A percentile compares a stretch with the other conserved stretches of the same genome.
phyloP scores from a whole-genome alignment of 2,113 vertebrate genomes.

The Rousettus leschenaultii region DNA sequence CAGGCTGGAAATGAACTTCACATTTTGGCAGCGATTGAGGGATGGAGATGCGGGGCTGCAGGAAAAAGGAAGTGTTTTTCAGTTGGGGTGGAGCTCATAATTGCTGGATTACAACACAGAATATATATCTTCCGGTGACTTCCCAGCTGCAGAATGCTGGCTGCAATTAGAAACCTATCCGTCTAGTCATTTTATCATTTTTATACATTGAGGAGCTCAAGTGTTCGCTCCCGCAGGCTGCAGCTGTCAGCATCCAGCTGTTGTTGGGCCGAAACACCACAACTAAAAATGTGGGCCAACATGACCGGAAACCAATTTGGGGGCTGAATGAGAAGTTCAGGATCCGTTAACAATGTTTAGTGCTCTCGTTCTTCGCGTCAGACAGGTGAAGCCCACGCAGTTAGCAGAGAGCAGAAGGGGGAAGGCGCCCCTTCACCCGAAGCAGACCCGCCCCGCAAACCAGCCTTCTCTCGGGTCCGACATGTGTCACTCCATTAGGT shows the following conservation, averaged over 20 bases:
- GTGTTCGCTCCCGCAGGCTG: constrained; percentile 65
- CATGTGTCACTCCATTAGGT: fast-evolving
- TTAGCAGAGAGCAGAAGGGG: not conserved
- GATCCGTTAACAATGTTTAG: not conserved
- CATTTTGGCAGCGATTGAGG: constrained; percentile 55
- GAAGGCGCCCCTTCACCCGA: not conserved
- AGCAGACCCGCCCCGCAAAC: not conserved
- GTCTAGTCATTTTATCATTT: constrained; percentile 66
- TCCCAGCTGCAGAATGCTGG: constrained; percentile 79
- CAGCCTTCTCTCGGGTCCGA: not conserved
- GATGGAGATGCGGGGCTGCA: not conserved
- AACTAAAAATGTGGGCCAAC: constrained; percentile 61
- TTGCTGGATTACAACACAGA: constrained; percentile 63
- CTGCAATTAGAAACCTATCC: constrained; percentile 73
- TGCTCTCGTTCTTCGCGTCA: not conserved
- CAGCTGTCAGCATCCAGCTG: constrained; percentile 81
- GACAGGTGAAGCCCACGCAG: not conserved
- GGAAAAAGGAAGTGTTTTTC: constrained; percentile 64
- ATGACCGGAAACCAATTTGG: constrained; percentile 67
- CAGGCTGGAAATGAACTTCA: constrained; percentile 20
- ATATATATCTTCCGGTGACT: constrained; percentile 70
- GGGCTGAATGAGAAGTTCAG: constrained; percentile 9
- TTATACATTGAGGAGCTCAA: constrained; percentile 55
- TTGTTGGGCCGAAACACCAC: constrained; percentile 65
- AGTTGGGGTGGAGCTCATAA: constrained; percentile 51